Percentiles rank a stretch among this genome's conserved stretches.
Evolutionary conservation across 2,888 invertebrate species (phyloP).

Genomic region (Cenopis cana): DNA sequence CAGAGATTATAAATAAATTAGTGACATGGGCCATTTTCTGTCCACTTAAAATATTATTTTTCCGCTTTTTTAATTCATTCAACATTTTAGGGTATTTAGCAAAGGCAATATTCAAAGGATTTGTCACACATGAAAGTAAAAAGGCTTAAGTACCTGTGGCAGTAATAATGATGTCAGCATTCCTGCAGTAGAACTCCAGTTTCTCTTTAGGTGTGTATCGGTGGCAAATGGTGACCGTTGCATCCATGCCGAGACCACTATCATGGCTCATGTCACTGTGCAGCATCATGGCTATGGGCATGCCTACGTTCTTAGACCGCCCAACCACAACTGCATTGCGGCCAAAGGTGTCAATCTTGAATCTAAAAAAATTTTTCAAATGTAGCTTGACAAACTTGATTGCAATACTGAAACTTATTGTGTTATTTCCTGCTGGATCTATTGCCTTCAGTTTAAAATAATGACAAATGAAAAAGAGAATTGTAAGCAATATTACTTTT

Average conservation of each 20-base stretch:
- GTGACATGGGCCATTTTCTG: no score
- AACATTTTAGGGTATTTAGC: no score
- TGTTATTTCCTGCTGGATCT: no score
- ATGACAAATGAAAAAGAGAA: no score
- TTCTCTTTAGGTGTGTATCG: conserved; percentile 93
- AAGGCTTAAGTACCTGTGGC: conserved; percentile 86
- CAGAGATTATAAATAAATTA: no score
- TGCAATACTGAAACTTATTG: neutral
- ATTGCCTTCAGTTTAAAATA: no score
- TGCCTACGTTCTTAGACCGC: conserved; percentile 95
- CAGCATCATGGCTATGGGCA: conserved; percentile 94
- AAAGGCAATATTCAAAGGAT: no score
- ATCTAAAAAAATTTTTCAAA: conserved; percentile 59
- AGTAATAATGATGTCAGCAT: conserved; percentile 91
- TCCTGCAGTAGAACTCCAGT: conserved; percentile 87
- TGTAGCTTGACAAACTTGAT: neutral
- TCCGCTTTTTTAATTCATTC: no score
- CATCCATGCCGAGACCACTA: conserved; percentile 90
- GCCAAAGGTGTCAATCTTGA: conserved; percentile 90
- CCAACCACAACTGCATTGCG: conserved; percentile 96
- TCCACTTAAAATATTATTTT: no score
- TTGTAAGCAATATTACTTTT: no score
- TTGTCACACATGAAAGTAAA: conserved; percentile 22
- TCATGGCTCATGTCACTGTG: conserved; percentile 90
- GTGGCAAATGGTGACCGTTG: conserved; percentile 96